phyloP scores from a whole-genome alignment of 1,140 invertebrate species.

The Drosophila ambigua region DNA sequence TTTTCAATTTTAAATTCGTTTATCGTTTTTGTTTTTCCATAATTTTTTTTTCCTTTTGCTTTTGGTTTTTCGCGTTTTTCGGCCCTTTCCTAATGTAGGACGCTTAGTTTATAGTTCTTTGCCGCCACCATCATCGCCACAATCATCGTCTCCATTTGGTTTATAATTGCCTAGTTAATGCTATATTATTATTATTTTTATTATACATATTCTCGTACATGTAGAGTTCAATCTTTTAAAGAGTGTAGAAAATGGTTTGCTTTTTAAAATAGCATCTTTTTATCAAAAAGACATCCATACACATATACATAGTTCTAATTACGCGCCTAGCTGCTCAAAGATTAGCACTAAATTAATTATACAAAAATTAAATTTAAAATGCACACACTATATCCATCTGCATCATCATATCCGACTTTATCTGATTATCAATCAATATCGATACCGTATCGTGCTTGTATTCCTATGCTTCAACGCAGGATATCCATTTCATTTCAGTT shows the following conservation, averaged over 20 bases:
- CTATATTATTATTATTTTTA: constrained; percentile 68
- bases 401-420: constrained; percentile 7
- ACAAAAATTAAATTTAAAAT: constrained; percentile 58
- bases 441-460: not conserved
- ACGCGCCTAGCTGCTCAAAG: constrained; percentile 73
- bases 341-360: constrained; percentile 69
- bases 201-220: constrained; percentile 75
- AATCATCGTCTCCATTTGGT: constrained; percentile 30
- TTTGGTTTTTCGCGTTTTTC: constrained; percentile 37
- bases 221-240: constrained; percentile 82
- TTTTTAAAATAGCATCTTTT: constrained; percentile 82
- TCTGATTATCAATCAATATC: constrained; percentile 11
- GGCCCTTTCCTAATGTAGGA: constrained; percentile 79
- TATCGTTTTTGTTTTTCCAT: constrained; percentile 58
- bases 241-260: constrained; percentile 82
- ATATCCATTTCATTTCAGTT: constrained; percentile 10
- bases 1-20: constrained; percentile 77
- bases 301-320: constrained; percentile 76
- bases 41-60: not conserved
- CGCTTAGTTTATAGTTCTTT: constrained; percentile 69
- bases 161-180: constrained; percentile 78
- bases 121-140: constrained; percentile 14
- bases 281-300: constrained; percentile 82
- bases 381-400: constrained; percentile 26
- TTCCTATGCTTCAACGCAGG: constrained; percentile 8